These are phyloP conservation scores for Trichonephila inaurata DNA, from an alignment of 1,140 invertebrate genomes.

Conservation along the genomic window DNA sequence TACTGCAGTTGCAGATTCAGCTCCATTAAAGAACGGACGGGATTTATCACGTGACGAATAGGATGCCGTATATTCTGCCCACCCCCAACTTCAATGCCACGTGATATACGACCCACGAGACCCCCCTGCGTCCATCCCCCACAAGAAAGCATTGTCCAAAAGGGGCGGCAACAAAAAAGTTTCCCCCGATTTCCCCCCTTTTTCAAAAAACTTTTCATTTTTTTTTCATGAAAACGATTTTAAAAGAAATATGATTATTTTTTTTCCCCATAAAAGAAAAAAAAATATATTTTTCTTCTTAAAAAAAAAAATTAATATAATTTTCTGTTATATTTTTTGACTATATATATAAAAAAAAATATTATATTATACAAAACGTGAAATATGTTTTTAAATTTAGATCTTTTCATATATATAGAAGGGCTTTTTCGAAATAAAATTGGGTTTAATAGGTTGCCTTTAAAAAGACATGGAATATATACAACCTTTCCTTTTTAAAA, in stretches of 20 bases:
- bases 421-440: too few relatives aligned
- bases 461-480: too few relatives aligned
- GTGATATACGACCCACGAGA: constrained; percentile 36
- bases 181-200: neutral
- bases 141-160: constrained; percentile 14
- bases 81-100: constrained; percentile 51
- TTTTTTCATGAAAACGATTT: constrained; percentile 6
- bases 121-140: neutral
- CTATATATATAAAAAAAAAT: too few relatives aligned
- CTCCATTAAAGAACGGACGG: constrained; percentile 74
- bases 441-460: too few relatives aligned
- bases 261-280: neutral
- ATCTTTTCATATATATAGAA: too few relatives aligned
- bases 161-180: neutral
- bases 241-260: neutral
- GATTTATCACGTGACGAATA: constrained; percentile 75
- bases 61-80: constrained; percentile 64
- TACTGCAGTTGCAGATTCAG: constrained; percentile 75
- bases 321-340: too few relatives aligned
- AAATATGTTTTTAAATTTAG: too few relatives aligned
- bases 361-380: too few relatives aligned
- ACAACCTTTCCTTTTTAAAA: too few relatives aligned
- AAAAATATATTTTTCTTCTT: too few relatives aligned
- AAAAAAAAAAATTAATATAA: too few relatives aligned
- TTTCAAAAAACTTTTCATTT: constrained; percentile 27